Conservation (phyloP, 2,888 invertebrate genomes). For the Drymonia ruficornis region DNA sequence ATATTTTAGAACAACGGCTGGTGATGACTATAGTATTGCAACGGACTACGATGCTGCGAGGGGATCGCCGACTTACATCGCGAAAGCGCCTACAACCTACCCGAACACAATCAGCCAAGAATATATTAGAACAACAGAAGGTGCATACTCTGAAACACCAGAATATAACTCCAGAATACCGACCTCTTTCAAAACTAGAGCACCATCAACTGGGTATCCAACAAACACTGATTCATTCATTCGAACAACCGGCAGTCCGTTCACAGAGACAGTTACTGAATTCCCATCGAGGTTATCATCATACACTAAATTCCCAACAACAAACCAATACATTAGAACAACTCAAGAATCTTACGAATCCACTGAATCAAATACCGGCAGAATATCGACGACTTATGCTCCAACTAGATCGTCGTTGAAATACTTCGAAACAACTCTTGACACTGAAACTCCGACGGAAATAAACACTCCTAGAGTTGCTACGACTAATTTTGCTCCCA, state of each 20-base stretch:
- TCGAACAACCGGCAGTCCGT: slow-evolving; percentile 21
- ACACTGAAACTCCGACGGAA: slow-evolving; percentile 20
- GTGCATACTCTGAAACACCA: slow-evolving; percentile 17
- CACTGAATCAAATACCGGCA: slow-evolving; percentile 22
- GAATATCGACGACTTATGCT: slow-evolving; percentile 28
- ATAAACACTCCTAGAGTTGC: slow-evolving; percentile 22
- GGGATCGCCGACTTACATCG: slow-evolving; percentile 16
- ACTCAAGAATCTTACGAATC: slow-evolving; percentile 23
- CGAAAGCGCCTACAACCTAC: slow-evolving; percentile 23
- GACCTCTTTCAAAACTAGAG: slow-evolving; percentile 21
- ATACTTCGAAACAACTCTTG: slow-evolving; percentile 26
- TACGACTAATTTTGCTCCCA: slow-evolving; percentile 19
- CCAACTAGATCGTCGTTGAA: slow-evolving; percentile 19
- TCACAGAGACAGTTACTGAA: slow-evolving; percentile 34
- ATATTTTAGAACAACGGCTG: slow-evolving; percentile 26
- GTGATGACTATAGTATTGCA: slow-evolving; percentile 23
- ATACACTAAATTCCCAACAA: slow-evolving; percentile 29
- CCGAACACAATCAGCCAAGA: slow-evolving; percentile 23
- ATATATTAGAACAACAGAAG: slow-evolving; percentile 21
- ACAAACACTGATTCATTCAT: slow-evolving; percentile 27
- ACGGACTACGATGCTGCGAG: slow-evolving; percentile 25
- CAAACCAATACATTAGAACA: slow-evolving; percentile 20
- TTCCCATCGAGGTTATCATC: slow-evolving; percentile 21
- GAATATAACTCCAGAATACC: slow-evolving; percentile 26
- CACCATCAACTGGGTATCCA: slow-evolving; percentile 24